Evolutionary conservation across 2,113 vertebrate genomes (phyloP).

Genomic region (Leptodactylus fuscus): DNA sequence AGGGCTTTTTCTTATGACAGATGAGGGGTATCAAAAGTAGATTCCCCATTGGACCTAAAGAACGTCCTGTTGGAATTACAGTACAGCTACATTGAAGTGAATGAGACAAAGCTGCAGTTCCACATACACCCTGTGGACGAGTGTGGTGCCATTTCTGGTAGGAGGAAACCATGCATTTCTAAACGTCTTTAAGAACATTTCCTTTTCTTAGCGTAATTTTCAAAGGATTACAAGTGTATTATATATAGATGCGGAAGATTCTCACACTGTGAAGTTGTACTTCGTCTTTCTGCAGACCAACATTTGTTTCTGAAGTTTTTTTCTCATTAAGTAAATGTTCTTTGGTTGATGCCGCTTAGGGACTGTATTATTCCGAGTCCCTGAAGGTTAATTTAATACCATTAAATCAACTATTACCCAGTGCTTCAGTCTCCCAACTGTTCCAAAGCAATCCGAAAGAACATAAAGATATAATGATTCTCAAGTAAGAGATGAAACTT

Average conservation of each 20-base stretch:
- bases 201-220: not conserved
- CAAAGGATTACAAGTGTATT: no score
- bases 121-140: no score
- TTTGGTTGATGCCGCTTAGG: not conserved
- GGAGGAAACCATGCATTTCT: no score
- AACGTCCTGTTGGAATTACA: no score
- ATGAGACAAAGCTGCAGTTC: no score
- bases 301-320: slow-evolving; percentile 6
- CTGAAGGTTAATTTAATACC: slow-evolving; percentile 26
- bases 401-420: not conserved
- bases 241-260: not conserved
- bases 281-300: not conserved
- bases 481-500: not conserved
- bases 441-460: not conserved
- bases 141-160: no score
- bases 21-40: no score
- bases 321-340: slow-evolving; percentile 4
- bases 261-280: not conserved
- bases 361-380: slow-evolving; percentile 9
- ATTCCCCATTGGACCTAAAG: no score
- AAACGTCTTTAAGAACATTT: no score
- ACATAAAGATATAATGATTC: slow-evolving; percentile 20
- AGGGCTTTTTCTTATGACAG: no score
- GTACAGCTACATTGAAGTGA: no score
- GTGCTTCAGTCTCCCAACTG: not conserved